Evolutionary conservation across 53 echinoderm and acorn worm species (phyloP), one percentile per base, ranked within the genome.

Genomic region (Echinometra lucunter): DNA sequence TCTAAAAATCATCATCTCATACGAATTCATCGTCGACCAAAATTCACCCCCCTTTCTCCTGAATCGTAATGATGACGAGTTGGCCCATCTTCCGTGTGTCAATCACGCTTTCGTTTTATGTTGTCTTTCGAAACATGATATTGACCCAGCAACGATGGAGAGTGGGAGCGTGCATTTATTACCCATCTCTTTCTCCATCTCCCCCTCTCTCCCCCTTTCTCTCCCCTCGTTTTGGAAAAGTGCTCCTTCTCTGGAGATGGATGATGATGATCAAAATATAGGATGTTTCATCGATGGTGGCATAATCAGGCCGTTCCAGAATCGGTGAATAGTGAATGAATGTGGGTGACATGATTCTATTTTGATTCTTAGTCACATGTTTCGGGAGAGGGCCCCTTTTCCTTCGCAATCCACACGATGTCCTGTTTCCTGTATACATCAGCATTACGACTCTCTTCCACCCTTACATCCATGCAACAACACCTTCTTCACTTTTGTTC

Each of bases 1-100:
- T 16, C 10, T 83, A 2, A n/a, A 28, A 15, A 27, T 85, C 85
- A 49, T 85, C 85, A 49, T 85, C 53, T 85, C 6, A 35, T 85
- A 85, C 49, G 85, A 85, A 85, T 81, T 85, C 85, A 85, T 82
- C 82, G 82, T 82, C 21, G 82, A 82, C 82, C 35, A 44, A n/a
- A 58, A 47, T 89, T 58, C 89, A n/a, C n/a, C 13, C 53, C 21
- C 37, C 49, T 60, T 44, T 89, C 89, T 91, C 60, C 42, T 91
- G 90, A 60, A 37, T 37, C 12, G 44, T 42, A 69, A 91, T 69
- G 72, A 91, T 91, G 91, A 69, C 91, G 45, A 30, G 66, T 70
- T 49, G 91, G 66, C 91, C 69, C 91, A 67, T 44, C 70, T 70
- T 45, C 49, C 7, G 91, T 91, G 91, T 91, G 91, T 91, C 91